These are phyloP conservation scores for Drosophila lini DNA, from an alignment of 1,140 invertebrate species.

Conservation along the genomic window DNA sequence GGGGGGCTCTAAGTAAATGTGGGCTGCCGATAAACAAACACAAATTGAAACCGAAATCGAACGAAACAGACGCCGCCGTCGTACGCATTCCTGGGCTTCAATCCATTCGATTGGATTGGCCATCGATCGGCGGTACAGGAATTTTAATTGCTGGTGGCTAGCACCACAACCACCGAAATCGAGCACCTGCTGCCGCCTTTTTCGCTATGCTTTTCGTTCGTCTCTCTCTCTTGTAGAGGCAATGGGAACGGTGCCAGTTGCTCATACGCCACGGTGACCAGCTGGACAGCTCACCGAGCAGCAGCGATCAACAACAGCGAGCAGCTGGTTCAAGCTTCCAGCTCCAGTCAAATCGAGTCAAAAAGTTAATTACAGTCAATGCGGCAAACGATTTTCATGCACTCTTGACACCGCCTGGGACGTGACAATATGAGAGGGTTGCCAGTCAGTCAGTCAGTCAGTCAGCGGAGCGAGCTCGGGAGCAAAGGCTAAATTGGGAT, in stretches of 20 bases:
- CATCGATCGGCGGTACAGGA: conserved; percentile 52
- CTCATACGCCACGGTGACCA: conserved; percentile 59
- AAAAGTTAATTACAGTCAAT: conserved; percentile 76
- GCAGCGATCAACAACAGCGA: background rate
- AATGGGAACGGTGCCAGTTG: conserved; percentile 41
- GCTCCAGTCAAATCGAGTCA: conserved; percentile 74
- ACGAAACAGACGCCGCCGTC: conserved; percentile 52
- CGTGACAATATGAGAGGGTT: conserved; percentile 68
- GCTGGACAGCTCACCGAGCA: conserved; percentile 7
- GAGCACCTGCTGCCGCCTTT: conserved; percentile 47
- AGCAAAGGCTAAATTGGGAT: conserved; percentile 32
- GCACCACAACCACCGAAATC: conserved; percentile 60
- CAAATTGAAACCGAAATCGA: conserved; percentile 69
- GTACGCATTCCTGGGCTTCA: conserved; percentile 58
- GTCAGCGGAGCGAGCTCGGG: conserved; percentile 13
- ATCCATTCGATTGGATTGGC: conserved; percentile 45
- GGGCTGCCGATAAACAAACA: conserved; percentile 50
- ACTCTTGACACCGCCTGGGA: conserved; percentile 73
- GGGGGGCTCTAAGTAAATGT: conserved; percentile 7
- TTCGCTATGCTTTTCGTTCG: conserved; percentile 4
- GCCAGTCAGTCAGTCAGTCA: conserved; percentile 17
- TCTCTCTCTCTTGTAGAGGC: background rate
- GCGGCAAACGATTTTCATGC: conserved; percentile 67
- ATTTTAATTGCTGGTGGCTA: conserved; percentile 67
- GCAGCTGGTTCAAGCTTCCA: conserved; percentile 24